Base-by-base conservation (phyloP, 2,888 invertebrate species). In the Rhyacophila evoluta region DNA sequence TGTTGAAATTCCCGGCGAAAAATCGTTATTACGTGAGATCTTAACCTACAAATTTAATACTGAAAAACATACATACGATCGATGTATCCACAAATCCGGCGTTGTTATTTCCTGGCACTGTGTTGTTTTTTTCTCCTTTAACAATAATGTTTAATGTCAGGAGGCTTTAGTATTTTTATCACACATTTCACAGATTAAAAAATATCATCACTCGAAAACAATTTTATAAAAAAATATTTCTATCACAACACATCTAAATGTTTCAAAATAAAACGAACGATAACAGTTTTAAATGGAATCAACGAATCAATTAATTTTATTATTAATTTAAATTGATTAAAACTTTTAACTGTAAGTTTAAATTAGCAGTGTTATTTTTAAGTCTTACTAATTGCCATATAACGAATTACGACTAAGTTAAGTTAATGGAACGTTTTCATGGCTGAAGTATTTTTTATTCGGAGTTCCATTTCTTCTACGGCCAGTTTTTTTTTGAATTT, bases 181-280 rank as follows among this genome's bases (percentile, higher is more conserved):
- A 15, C n/a, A 27, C 19, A 55, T 19, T 70, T 29, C 73, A 74
- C 73, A 55, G 29, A 36, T 74, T 55, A 55, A 29, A 55, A 74
- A 29, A 55, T 15, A 55, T 55, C 55, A 55, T 55, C 55, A 55
- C 55, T 55, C 55, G 25, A 55, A 55, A 55, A 55, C 55, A 55
- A 19, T 55, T 19, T 6, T 55, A 55, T 55, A 55, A 55, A 55
- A 41, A 74, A 74, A 41, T 55, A 19, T 29, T 39, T 41, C 67
- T 74, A 74, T 74, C 74, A 74, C 74, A 74, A 74, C 74, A 72
- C 73, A 74, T 55, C 73, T 55, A 41, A 74, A 74, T 74, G 73
- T 74, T 74, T n/a, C 25, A 74, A 19, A 19, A 33, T 55, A 8
- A 27, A 74, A 72, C 25, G 25, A 38, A 37, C 25, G 38, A 36